Evolutionary conservation across 2,797 vertebrate species (phyloP).

Genomic region (Scomberomorus guttatus): DNA sequence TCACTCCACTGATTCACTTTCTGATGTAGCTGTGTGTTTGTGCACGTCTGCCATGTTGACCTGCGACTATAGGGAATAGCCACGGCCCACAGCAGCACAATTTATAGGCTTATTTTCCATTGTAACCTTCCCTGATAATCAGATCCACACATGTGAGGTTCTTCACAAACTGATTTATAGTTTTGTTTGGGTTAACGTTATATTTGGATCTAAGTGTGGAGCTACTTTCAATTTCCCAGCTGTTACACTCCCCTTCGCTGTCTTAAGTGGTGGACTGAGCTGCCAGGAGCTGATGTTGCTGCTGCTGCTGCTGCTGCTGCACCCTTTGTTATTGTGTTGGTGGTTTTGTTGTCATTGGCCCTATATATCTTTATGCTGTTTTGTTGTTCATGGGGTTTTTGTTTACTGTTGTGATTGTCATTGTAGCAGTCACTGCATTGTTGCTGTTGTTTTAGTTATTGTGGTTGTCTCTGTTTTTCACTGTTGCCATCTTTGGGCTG

Average conservation of each 20-base stretch:
- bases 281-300: neutral
- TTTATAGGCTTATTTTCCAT: constrained; percentile 3
- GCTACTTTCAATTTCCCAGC: constrained; percentile 4
- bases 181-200: constrained; percentile 48
- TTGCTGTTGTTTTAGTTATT: neutral
- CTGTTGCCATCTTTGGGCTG: neutral
- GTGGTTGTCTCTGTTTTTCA: neutral
- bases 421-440: neutral
- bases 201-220: constrained; percentile 18
- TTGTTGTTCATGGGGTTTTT: neutral
- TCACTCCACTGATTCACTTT: neutral
- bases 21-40: neutral
- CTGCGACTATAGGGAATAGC: no score
- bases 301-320: neutral
- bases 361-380: neutral
- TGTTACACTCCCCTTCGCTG: neutral
- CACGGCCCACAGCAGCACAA: neutral
- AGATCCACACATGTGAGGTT: neutral
- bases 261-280: neutral
- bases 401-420: neutral
- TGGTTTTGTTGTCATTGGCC: neutral
- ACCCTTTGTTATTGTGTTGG: neutral
- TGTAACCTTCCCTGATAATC: neutral
- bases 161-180: constrained; percentile 35
- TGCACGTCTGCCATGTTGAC: neutral